Percentiles rank a stretch among this genome's conserved stretches.
Evolutionary conservation across 2,797 vertebrate species (phyloP).

Genomic region (Odontamblyopus lacepedii): DNA sequence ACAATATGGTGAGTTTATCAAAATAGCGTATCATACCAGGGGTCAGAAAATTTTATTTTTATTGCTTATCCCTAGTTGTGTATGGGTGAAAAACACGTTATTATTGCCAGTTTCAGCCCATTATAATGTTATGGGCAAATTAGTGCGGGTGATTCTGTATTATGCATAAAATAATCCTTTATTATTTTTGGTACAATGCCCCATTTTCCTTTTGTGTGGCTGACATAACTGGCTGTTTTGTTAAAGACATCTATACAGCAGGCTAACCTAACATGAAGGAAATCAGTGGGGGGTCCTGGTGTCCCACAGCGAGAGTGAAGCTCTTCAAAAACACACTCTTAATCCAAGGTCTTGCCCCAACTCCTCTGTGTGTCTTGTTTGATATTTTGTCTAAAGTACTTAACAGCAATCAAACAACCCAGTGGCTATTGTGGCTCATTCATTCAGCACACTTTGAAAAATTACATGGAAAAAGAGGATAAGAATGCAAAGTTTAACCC

Average conservation of each 20-base stretch:
- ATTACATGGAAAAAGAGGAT: constrained; percentile 64
- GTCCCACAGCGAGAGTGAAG: constrained; percentile 51
- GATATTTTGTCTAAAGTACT: constrained; percentile 76
- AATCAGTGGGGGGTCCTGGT: constrained; percentile 60
- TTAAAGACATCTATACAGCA: constrained; percentile 26
- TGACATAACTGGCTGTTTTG: constrained; percentile 47
- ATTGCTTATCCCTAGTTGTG: too few relatives aligned
- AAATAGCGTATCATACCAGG: background rate
- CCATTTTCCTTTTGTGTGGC: constrained; percentile 72
- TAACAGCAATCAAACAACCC: constrained; percentile 69
- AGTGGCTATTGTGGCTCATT: constrained; percentile 60
- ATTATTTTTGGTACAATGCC: constrained; percentile 44
- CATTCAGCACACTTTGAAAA: constrained; percentile 72
- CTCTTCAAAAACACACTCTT: constrained; percentile 61
- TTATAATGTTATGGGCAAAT: background rate
- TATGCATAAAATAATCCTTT: constrained; percentile 45
- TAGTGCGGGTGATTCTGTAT: constrained; percentile 8
- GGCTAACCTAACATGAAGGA: constrained; percentile 62
- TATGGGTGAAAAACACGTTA: background rate
- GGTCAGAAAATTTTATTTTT: background rate
- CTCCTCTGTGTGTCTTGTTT: constrained; percentile 54
- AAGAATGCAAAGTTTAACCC: constrained; percentile 57
- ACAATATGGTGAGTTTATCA: background rate
- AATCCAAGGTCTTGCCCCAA: constrained; percentile 38
- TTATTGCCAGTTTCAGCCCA: background rate